phyloP scores from a whole-genome alignment of 2,888 invertebrate genomes.

The Prosopocoilus inquinatus region DNA sequence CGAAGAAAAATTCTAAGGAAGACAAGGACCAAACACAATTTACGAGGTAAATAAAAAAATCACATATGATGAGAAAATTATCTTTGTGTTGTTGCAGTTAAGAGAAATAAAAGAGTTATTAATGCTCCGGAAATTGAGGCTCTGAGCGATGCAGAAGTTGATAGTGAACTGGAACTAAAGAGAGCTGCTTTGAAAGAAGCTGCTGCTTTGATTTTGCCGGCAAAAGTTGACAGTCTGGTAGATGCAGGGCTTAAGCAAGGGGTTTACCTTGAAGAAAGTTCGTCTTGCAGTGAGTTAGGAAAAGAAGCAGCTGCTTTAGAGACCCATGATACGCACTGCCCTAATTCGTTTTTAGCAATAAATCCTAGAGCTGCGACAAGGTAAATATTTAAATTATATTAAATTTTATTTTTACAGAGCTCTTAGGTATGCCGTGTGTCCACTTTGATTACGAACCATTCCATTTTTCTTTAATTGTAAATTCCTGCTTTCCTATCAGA shows the following conservation, averaged over 20 bases:
- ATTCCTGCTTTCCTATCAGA: too few relatives aligned
- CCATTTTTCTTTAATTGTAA: too few relatives aligned
- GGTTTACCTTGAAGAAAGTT: slow-evolving; percentile 49
- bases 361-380: slow-evolving; percentile 40
- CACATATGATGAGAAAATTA: background rate
- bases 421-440: too few relatives aligned
- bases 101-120: slow-evolving; percentile 34
- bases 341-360: slow-evolving; percentile 43
- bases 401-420: background rate
- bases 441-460: too few relatives aligned
- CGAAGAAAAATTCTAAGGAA: slow-evolving; percentile 62
- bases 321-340: slow-evolving; percentile 39
- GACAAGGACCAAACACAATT: slow-evolving; percentile 57
- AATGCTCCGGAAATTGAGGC: slow-evolving; percentile 41
- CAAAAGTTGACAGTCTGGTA: slow-evolving; percentile 42
- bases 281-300: slow-evolving; percentile 49
- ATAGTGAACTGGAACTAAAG: slow-evolving; percentile 44
- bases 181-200: slow-evolving; percentile 40
- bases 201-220: slow-evolving; percentile 40
- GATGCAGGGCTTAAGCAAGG: slow-evolving; percentile 43
- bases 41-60: slow-evolving; percentile 39
- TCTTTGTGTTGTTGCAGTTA: slow-evolving; percentile 17
- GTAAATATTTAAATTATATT: slow-evolving; percentile 36
- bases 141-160: slow-evolving; percentile 46
- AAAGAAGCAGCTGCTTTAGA: slow-evolving; percentile 43